phyloP scores from a whole-genome alignment of 2,888 invertebrate species.

The Hoplodrina blanda region DNA sequence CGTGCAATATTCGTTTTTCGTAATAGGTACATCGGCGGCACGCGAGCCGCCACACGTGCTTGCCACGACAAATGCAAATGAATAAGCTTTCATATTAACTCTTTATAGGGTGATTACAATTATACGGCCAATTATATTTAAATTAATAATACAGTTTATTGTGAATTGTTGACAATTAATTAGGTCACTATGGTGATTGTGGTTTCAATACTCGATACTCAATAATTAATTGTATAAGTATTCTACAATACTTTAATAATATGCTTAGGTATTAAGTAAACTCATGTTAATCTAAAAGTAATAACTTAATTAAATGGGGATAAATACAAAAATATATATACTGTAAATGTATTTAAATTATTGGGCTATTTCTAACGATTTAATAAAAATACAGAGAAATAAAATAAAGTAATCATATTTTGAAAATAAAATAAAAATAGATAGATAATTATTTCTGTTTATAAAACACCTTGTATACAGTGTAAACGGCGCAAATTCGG shows the following conservation, averaged over 20 bases:
- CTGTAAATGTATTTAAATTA: too few relatives aligned
- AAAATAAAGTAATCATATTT: too few relatives aligned
- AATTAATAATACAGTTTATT: slow-evolving; percentile 55
- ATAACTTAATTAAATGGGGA: too few relatives aligned
- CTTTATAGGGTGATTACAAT: slow-evolving; percentile 76
- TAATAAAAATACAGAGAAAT: too few relatives aligned
- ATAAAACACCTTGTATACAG: slow-evolving; percentile 71
- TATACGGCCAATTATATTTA: slow-evolving; percentile 52
- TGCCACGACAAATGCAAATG: slow-evolving; percentile 89
- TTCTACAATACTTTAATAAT: too few relatives aligned
- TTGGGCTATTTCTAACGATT: too few relatives aligned
- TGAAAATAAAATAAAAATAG: too few relatives aligned
- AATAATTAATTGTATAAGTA: too few relatives aligned
- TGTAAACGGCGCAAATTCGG: slow-evolving; percentile 84
- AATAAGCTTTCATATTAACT: slow-evolving; percentile 84
- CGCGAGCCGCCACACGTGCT: slow-evolving; percentile 85
- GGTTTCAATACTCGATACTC: background rate
- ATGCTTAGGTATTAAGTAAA: too few relatives aligned
- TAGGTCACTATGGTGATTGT: slow-evolving; percentile 22
- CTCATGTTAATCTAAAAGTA: too few relatives aligned
- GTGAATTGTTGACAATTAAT: slow-evolving; percentile 32
- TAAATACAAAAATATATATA: too few relatives aligned
- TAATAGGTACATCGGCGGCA: slow-evolving; percentile 84
- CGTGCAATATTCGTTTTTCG: slow-evolving; percentile 74
- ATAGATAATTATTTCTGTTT: too few relatives aligned